Evolutionary conservation across 2,888 invertebrate genomes (phyloP), one percentile per base, ranked within the genome.

Genomic region (Napeogenes inachia): DNA sequence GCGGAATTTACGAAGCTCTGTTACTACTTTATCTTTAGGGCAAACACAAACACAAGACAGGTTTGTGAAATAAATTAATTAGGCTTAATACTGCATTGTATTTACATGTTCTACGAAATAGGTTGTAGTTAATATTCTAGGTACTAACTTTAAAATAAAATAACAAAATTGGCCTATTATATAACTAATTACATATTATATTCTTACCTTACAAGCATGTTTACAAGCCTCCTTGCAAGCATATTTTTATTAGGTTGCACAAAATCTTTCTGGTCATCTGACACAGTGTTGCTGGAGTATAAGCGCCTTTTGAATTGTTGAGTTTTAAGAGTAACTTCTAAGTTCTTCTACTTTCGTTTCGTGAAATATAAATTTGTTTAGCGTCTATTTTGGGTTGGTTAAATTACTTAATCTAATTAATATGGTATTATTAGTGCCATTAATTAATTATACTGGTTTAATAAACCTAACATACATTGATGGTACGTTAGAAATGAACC

Each of bases 291-390:
- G 10, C 10, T 42, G 42, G 10, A 10, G 5, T 42, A 10, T 10
- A 42, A 42, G 10, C 10, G 42, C 8, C 12, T 12, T 42, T 42
- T 42, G 10, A 8, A 42, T 30, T 50, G 5, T 21, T 3, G 50
- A 50, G 30, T 21, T 50, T 42, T 12, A 42, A 65, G 60, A 59
- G 62, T 46, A 62, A 64, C 64, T 60, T 54, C 21, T 21, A 21
- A 21, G 21, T 21, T 62, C 62, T 65, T 60, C 57, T 58, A 63
- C 56, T 67, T 67, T 69, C 68, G 67, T 67, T 68, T 65, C 64
- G 64, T 61, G 67, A 65, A 67, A 66, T 68, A 71, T 71, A 71
- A 70, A 70, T 71, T 69, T 68, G 65, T 67, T 66, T 63, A 63
- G 60, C 65, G 63, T 55, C 58, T 56, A 55, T 56, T 57, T 47